Base-by-base conservation (phyloP, 2,888 invertebrate species). In the Epirrhoe alternata region DNA sequence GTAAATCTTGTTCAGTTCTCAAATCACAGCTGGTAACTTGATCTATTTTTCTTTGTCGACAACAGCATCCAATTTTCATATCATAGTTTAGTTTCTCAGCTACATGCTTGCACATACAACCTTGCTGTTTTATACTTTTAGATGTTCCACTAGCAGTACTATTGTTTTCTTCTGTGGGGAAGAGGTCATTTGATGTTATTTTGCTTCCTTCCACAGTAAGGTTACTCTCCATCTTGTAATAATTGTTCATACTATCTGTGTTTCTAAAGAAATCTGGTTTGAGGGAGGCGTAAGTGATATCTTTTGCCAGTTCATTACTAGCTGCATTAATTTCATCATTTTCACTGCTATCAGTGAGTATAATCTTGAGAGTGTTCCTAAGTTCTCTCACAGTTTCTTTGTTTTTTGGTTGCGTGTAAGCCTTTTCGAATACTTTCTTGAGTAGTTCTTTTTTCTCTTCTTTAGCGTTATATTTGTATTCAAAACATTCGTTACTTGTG, bases 261-360 rank as follows among this genome's bases (percentile, higher is more conserved):
- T 85, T 76, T 72, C 77, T 81, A 17, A 84, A 82, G 64, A 76
- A 80, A 57, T 80, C 80, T 0, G 82, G 79, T 61, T 83, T 80
- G 10, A 85, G 71, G 1, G 84, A 82, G n/a, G 76, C 75, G 24
- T 78, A 82, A 1, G 81, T 83, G 0, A 83, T 68, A 61, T 87
- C 83, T 64, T 82, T 81, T 0, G 74, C 68, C 50, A 86, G 63
- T 61, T 84, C 78, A 24, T 78, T 84, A 4, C 73, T 73, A 0
- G 68, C 72, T 0, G 71, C 65, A 1, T 73, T 73, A 0, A 73
- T 61, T 2, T 85, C 80, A 0, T 83, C 85, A 12, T 76, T 75
- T 0, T 79, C 83, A 54, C 84, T 86, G 47, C 83, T 87, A 49
- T 88, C 86, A 1, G 85, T 86, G 1, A 89, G 68, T 66, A 89